Evolutionary conservation across 2,888 invertebrate genomes (phyloP).

Genomic region (Steinernema scapterisci): DNA sequence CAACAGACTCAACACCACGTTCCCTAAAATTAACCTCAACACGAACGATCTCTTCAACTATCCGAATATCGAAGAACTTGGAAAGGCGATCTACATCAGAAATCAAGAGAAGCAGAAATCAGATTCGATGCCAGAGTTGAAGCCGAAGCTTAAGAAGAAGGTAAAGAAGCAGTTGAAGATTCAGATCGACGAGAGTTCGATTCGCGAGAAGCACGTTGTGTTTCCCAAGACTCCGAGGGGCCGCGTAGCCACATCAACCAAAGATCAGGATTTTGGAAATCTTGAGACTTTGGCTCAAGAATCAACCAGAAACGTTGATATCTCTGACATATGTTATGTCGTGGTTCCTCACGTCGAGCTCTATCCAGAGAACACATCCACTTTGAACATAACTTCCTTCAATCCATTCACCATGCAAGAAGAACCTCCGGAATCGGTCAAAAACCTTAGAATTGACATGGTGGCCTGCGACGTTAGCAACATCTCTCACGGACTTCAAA

Average conservation of each 20-base stretch:
- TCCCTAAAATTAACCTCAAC: not conserved
- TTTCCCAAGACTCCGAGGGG: not conserved
- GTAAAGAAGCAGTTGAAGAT: too few species aligned
- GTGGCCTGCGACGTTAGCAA: not conserved
- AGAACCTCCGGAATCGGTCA: not conserved
- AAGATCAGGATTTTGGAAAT: too few species aligned
- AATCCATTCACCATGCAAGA: not conserved
- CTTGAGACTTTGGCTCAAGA: too few species aligned
- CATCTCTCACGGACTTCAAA: not conserved
- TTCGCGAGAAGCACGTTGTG: too few species aligned
- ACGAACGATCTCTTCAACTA: conserved; percentile 53
- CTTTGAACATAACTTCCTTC: not conserved
- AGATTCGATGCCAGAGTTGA: too few species aligned
- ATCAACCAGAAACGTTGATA: too few species aligned
- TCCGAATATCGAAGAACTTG: conserved; percentile 48
- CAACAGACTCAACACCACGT: conserved; percentile 41
- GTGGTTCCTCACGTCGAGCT: conserved; percentile 13
- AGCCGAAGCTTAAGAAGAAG: too few species aligned
- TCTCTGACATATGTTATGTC: not conserved
- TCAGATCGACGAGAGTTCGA: too few species aligned
- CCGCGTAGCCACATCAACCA: too few species aligned
- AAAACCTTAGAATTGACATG: not conserved
- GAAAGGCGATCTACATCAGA: conserved; percentile 8
- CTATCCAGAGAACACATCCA: not conserved
- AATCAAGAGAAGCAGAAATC: not conserved